Evolutionary conservation across 2,888 invertebrate genomes (phyloP).

Genomic region (Stenchaetothrips biformis): DNA sequence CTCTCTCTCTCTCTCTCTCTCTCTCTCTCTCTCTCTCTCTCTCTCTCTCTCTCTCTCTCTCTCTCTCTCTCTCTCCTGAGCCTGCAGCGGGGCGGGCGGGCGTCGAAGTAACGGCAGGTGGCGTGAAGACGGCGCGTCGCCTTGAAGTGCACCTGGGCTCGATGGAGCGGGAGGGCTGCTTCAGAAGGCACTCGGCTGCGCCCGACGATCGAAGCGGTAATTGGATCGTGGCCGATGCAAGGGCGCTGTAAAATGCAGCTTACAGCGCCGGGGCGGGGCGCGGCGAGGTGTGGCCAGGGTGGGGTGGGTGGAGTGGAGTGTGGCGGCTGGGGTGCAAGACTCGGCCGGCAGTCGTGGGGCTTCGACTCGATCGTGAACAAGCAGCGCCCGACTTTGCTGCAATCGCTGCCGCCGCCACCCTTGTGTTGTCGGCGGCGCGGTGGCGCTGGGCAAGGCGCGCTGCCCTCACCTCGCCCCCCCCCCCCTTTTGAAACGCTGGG

Average conservation of each 20-base stretch:
- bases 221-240: no score
- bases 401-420: not conserved
- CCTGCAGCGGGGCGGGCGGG: no score
- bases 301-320: not conserved
- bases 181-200: no score
- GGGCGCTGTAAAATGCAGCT: not conserved
- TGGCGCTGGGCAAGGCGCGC: not conserved
- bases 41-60: not conserved
- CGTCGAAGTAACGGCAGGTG: not conserved
- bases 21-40: no score
- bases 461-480: not conserved
- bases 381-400: not conserved
- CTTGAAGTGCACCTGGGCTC: not conserved
- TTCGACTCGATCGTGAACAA: not conserved
- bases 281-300: not conserved
- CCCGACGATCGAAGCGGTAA: no score
- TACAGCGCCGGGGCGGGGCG: not conserved
- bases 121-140: not conserved
- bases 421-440: not conserved
- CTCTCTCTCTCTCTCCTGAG: not conserved
- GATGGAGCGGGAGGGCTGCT: no score
- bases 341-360: not conserved
- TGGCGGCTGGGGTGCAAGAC: slow-evolving; percentile 3
- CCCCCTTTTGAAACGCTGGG: no score
- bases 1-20: no score